A percentile compares a stretch with the other conserved stretches of the same genome.
phyloP scores from a whole-genome alignment of 2,113 vertebrate genomes.

The Peromyscus polionotus region DNA sequence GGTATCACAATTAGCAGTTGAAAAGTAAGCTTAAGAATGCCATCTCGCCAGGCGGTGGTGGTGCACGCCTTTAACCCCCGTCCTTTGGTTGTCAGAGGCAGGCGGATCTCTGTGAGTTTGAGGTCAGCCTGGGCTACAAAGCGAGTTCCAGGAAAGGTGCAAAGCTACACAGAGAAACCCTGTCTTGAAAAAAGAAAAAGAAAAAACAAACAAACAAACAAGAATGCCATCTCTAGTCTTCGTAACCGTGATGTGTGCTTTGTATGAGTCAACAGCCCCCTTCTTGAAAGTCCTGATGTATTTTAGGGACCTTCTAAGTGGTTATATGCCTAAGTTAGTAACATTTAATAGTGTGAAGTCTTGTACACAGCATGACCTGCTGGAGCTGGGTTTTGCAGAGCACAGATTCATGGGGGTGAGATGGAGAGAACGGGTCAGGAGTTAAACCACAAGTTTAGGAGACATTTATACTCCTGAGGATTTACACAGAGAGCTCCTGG shows the following conservation, averaged over 20 bases:
- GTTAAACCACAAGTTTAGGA: background rate
- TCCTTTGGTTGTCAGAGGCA: no score
- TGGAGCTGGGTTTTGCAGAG: background rate
- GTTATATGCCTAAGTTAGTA: constrained; percentile 15
- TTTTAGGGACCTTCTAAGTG: background rate
- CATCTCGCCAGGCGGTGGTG: no score
- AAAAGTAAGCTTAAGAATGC: constrained; percentile 17
- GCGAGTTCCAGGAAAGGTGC: no score
- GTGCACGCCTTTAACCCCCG: no score
- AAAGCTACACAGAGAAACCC: no score
- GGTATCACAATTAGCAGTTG: background rate
- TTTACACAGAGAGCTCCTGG: background rate
- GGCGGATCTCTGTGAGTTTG: no score
- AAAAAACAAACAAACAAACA: no score
- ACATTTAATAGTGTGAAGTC: background rate
- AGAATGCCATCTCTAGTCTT: background rate
- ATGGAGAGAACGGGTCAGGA: background rate
- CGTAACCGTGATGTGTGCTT: background rate
- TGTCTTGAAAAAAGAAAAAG: no score
- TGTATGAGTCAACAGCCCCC: background rate
- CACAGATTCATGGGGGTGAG: background rate
- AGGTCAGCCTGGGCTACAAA: no score
- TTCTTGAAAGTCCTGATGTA: background rate
- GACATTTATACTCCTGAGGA: background rate
- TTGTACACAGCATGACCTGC: background rate